These are phyloP conservation scores for Lordiphosa clarofinis DNA, from an alignment of 1,140 invertebrate genomes.

Conservation along the genomic window DNA sequence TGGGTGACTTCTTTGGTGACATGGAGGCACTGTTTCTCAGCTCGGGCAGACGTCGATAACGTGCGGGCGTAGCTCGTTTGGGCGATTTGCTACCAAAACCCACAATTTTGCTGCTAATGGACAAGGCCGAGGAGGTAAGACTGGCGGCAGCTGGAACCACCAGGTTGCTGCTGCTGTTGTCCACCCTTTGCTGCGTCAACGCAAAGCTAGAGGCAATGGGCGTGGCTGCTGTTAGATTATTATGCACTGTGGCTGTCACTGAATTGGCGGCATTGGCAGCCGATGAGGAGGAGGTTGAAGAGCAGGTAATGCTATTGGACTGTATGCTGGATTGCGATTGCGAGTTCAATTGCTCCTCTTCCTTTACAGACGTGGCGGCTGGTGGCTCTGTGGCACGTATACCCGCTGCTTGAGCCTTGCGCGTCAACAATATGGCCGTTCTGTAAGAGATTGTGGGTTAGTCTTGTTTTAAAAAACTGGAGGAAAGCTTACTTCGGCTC, in stretches of 20 bases:
- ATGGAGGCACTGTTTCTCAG: conserved; percentile 58
- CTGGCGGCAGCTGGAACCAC: conserved; percentile 13
- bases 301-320: conserved; percentile 79
- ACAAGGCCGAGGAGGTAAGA: conserved; percentile 40
- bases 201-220: conserved; percentile 33
- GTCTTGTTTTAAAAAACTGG: no score
- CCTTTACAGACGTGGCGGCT: conserved; percentile 75
- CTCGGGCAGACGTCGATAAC: conserved; percentile 63
- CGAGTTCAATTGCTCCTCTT: conserved; percentile 76
- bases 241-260: conserved; percentile 70
- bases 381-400: conserved; percentile 79
- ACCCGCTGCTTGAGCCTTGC: conserved; percentile 84
- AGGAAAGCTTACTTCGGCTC: no score
- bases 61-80: conserved; percentile 62
- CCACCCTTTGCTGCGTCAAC: conserved; percentile 8
- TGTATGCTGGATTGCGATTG: conserved; percentile 68
- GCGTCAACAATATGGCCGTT: conserved; percentile 90
- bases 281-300: conserved; percentile 46
- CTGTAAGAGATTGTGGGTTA: conserved; percentile 61
- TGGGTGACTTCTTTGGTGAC: conserved; percentile 78
- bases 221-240: conserved; percentile 30
- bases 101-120: conserved; percentile 56
- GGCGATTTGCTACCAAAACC: conserved; percentile 58
- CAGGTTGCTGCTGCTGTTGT: conserved; percentile 14
- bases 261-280: conserved; percentile 49